phyloP scores from a whole-genome alignment of 2,888 invertebrate species.

The Synanthedon formicaeformis region DNA sequence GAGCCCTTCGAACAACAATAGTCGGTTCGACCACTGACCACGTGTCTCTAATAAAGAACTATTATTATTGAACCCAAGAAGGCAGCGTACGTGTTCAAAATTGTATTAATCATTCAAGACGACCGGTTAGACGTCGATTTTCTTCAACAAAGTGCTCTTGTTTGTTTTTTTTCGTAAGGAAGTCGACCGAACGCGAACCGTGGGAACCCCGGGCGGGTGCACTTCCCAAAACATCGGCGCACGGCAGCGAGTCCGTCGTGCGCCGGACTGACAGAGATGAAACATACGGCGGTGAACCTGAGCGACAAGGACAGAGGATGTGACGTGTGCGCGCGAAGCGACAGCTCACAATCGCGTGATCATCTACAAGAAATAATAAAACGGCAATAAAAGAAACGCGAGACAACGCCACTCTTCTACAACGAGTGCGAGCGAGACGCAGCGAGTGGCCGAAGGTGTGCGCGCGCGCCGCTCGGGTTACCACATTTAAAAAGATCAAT shows the following conservation, averaged over 20 bases:
- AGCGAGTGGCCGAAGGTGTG: conserved; percentile 42
- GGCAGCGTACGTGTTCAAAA: conserved; percentile 65
- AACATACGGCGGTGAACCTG: conserved; percentile 11
- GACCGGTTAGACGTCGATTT: conserved; percentile 69
- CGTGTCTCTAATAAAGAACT: conserved; percentile 62
- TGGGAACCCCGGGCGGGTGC: conserved; percentile 71
- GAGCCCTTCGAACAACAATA: conserved; percentile 15
- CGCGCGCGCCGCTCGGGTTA: conserved; percentile 64
- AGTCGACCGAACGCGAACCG: conserved; percentile 69
- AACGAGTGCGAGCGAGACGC: conserved; percentile 52
- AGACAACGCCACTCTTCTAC: conserved; percentile 52
- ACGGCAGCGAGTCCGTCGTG: conserved; percentile 66
- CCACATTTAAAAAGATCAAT: conserved; percentile 67
- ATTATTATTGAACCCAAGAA: conserved; percentile 52
- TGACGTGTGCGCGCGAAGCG: conserved; percentile 69
- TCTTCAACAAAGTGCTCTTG: conserved; percentile 70
- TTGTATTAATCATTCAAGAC: conserved; percentile 69
- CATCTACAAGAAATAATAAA: conserved; percentile 72
- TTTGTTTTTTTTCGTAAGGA: conserved; percentile 70
- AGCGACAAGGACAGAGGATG: conserved; percentile 29
- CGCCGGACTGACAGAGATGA: conserved; percentile 44
- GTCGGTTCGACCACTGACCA: conserved; percentile 32
- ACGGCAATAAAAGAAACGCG: conserved; percentile 69
- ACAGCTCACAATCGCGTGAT: conserved; percentile 71
- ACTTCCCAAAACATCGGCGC: conserved; percentile 72